A percentile compares a stretch with the other conserved stretches of the same genome.
Evolutionary conservation across 2,113 vertebrate genomes (phyloP).

Genomic region (Passer domesticus): DNA sequence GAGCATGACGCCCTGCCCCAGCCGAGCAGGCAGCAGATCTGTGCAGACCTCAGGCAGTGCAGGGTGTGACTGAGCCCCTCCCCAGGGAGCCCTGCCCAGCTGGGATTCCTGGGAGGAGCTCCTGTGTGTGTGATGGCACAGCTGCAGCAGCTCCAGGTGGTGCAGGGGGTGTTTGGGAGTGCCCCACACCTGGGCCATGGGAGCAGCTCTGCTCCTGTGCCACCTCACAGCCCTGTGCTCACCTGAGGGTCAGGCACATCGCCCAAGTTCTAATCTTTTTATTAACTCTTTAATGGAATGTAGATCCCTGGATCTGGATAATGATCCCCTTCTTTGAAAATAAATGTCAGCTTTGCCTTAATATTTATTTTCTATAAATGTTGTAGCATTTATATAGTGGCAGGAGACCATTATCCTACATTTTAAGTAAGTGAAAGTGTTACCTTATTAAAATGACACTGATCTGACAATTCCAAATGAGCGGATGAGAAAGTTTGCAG

Average conservation of each 20-base stretch:
- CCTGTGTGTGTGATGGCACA: neutral
- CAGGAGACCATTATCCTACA: slow-evolving; percentile 68
- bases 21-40: neutral
- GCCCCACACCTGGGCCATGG: neutral
- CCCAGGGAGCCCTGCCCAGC: neutral
- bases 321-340: slow-evolving; percentile 70
- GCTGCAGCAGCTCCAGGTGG: neutral
- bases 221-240: neutral
- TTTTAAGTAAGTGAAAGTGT: slow-evolving; percentile 70
- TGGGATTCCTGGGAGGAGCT: neutral
- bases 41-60: neutral
- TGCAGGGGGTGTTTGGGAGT: neutral
- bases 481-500: slow-evolving; percentile 64
- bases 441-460: slow-evolving; percentile 80
- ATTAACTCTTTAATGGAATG: slow-evolving; percentile 51
- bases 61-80: neutral
- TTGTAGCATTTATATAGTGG: slow-evolving; percentile 72
- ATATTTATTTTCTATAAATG: slow-evolving; percentile 79
- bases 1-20: neutral
- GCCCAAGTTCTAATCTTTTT: slow-evolving; percentile 24
- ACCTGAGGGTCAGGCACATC: neutral
- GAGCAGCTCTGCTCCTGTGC: neutral
- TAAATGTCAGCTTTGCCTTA: slow-evolving; percentile 83
- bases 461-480: slow-evolving; percentile 62
- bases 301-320: slow-evolving; percentile 52